Conservation (phyloP, 2,113 vertebrate genomes). For the Microtus richardsoni region DNA sequence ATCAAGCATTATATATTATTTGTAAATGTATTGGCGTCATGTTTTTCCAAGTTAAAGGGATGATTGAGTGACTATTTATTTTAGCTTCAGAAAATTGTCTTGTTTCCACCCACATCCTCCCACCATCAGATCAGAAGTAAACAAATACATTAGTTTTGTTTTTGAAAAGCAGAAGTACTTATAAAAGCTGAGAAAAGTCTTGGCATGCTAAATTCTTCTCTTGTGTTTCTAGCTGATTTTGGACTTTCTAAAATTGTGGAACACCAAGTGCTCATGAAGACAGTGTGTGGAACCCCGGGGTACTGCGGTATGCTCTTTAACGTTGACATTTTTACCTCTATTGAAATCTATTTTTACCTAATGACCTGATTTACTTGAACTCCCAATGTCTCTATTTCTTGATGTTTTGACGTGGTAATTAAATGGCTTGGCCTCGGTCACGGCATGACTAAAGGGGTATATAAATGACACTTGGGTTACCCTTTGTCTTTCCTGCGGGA, state of each 20-base stretch:
- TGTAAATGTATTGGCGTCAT: background rate
- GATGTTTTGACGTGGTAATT: slow-evolving; percentile 18
- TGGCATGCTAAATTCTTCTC: background rate
- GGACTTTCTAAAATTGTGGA: slow-evolving; percentile 94
- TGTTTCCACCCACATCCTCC: background rate
- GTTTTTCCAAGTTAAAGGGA: background rate
- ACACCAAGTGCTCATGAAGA: slow-evolving; percentile 94
- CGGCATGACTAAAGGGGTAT: background rate
- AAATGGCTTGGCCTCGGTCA: background rate
- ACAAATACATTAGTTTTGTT: background rate
- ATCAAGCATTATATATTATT: background rate
- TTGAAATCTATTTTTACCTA: slow-evolving; percentile 38
- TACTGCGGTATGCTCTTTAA: slow-evolving; percentile 90
- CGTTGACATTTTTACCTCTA: slow-evolving; percentile 41
- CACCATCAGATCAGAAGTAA: background rate
- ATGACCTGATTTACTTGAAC: slow-evolving; percentile 24
- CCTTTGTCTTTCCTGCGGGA: background rate
- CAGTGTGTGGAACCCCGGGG: slow-evolving; percentile 93
- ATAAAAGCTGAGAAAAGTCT: background rate
- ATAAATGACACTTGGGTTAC: background rate
- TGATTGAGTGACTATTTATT: background rate
- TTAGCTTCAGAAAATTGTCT: background rate
- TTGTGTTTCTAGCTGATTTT: slow-evolving; percentile 89
- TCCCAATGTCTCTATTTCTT: slow-evolving; percentile 3
- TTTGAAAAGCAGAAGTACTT: background rate